Percentiles rank a stretch among this genome's conserved stretches.
Evolutionary conservation across 2,888 invertebrate species (phyloP).

Genomic region (Aleiodes testaceus): DNA sequence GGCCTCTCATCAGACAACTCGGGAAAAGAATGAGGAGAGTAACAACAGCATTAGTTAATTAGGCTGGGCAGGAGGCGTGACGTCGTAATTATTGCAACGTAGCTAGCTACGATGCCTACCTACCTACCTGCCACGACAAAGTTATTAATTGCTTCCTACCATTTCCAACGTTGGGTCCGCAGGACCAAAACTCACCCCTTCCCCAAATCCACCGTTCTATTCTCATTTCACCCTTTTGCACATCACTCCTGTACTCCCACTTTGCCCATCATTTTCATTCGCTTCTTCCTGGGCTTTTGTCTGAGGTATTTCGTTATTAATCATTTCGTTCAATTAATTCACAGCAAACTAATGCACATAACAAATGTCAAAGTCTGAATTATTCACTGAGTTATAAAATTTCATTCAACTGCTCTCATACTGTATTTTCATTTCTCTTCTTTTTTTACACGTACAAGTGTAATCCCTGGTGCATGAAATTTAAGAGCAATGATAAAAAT

Average conservation of each 20-base stretch:
- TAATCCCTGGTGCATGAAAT: too few species aligned
- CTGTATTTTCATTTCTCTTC: too few species aligned
- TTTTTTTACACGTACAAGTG: too few species aligned
- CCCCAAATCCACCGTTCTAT: constrained; percentile 33
- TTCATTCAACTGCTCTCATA: too few species aligned
- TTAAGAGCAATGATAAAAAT: too few species aligned
- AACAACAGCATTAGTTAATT: constrained; percentile 63
- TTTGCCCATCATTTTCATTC: constrained; percentile 1
- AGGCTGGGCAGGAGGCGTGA: constrained; percentile 70
- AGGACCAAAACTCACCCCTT: constrained; percentile 53
- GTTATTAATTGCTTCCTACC: constrained; percentile 72
- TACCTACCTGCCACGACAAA: constrained; percentile 68
- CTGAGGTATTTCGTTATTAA: constrained; percentile 58
- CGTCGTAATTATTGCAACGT: constrained; percentile 71
- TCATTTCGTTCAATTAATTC: constrained; percentile 52
- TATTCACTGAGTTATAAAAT: too few species aligned
- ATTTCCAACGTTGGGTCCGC: constrained; percentile 60
- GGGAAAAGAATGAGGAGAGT: constrained; percentile 32
- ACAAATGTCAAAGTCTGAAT: too few species aligned
- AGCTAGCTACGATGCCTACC: constrained; percentile 57
- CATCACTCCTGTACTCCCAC: constrained; percentile 16
- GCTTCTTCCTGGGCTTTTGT: constrained; percentile 44
- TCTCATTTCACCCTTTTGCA: constrained; percentile 35
- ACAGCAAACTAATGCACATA: too few species aligned
- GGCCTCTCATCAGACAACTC: constrained; percentile 17